Evolutionary conservation across 2,888 invertebrate genomes (phyloP).

Genomic region (Mythimna vitellina): DNA sequence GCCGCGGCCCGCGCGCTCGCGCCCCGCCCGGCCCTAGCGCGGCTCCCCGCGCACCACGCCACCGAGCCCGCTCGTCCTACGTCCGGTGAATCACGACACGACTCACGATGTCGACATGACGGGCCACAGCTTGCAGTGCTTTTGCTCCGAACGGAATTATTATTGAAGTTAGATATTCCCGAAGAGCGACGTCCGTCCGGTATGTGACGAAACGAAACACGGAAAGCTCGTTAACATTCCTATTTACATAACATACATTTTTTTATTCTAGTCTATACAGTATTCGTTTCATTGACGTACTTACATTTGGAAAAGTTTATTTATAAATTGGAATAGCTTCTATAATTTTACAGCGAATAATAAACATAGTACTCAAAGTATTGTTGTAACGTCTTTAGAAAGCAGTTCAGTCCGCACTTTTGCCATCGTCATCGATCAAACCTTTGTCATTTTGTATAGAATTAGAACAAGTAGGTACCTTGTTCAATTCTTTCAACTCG

Average conservation of each 20-base stretch:
- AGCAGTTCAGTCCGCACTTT: background rate
- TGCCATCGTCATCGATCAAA: constrained; percentile 9
- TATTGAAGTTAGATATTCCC: constrained; percentile 60
- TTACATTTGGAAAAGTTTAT: constrained; percentile 43
- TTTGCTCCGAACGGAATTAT: constrained; percentile 68
- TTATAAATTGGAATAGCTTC: constrained; percentile 30
- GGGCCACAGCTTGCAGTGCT: constrained; percentile 66
- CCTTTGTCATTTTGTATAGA: background rate
- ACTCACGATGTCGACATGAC: constrained; percentile 74
- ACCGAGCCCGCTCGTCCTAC: constrained; percentile 78
- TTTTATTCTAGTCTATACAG: constrained; percentile 47
- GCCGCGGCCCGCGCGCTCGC: constrained; percentile 54
- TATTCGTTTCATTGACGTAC: constrained; percentile 54
- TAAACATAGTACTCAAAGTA: background rate
- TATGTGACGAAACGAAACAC: constrained; percentile 64
- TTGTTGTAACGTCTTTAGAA: constrained; percentile 5
- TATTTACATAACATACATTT: constrained; percentile 62
- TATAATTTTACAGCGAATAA: background rate
- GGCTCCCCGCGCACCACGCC: constrained; percentile 67
- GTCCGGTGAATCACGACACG: constrained; percentile 80
- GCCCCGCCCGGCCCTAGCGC: constrained; percentile 70
- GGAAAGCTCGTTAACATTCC: constrained; percentile 68
- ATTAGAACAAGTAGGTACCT: no score
- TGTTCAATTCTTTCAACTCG: background rate
- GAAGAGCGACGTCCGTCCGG: constrained; percentile 65